A percentile compares a stretch with the other conserved stretches of the same genome.
phyloP scores from a whole-genome alignment of 1,140 invertebrate species.

The Trachelipus rathkii region DNA sequence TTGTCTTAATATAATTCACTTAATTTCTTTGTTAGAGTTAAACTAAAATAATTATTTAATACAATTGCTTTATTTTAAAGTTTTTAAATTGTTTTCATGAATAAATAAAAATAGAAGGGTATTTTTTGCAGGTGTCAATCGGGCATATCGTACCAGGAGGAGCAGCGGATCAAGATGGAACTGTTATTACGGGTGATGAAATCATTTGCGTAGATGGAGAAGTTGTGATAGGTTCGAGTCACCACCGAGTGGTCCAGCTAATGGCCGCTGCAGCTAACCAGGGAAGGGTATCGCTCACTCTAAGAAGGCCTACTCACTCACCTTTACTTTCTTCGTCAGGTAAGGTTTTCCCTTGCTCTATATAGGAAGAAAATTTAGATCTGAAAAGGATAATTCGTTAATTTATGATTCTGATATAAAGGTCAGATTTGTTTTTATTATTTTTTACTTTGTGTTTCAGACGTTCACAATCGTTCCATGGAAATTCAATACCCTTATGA shows the following conservation, averaged over 20 bases:
- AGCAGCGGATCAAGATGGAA: conserved; percentile 80
- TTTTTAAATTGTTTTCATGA: no score
- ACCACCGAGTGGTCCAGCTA: conserved; percentile 81
- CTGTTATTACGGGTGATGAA: conserved; percentile 80
- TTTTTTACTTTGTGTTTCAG: conserved; percentile 28
- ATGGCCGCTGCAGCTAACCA: conserved; percentile 77
- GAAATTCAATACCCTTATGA: conserved; percentile 62
- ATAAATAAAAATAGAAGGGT: no score
- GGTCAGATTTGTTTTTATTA: no score
- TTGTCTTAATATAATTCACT: no score
- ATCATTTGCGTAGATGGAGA: conserved; percentile 81
- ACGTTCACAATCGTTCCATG: conserved; percentile 46
- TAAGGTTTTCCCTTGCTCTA: not conserved
- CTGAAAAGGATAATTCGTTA: no score
- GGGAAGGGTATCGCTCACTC: conserved; percentile 69
- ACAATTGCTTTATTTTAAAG: no score
- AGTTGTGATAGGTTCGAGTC: conserved; percentile 77
- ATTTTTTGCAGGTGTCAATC: conserved; percentile 67
- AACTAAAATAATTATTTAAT: no score
- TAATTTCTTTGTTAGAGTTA: no score
- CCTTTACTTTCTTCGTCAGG: conserved; percentile 27
- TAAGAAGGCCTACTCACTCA: conserved; percentile 58
- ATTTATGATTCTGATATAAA: no score
- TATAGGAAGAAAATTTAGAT: no score
- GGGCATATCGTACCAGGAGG: conserved; percentile 91